Evolutionary conservation across 2,888 invertebrate genomes (phyloP), one percentile per base, ranked within the genome.

Genomic region (Cryptus viduatorius): DNA sequence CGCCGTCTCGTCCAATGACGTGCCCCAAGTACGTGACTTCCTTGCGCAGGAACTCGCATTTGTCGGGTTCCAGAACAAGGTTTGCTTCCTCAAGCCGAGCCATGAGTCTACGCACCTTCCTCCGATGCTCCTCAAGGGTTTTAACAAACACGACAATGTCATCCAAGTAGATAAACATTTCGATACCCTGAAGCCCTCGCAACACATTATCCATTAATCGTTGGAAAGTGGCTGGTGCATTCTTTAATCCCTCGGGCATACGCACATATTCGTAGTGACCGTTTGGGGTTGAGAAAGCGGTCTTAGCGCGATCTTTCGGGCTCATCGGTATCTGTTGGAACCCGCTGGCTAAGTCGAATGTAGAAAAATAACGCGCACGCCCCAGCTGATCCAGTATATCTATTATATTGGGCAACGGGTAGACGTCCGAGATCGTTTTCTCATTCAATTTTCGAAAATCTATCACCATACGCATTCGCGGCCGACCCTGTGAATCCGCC

Each of bases 291-390:
- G 77, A 77, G 24, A 68, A 77, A 1, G 56, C 77, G 3, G 77
- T 77, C 44, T 77, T 68, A 4, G 29, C 16, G 37, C 48, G 53
- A 12, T 77, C 77, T 5, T 64, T 61, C n/a, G 77, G 56, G 24
- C 56, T 67, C 67, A 77, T 77, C 8, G 65, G 67, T 1, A 77
- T 77, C 50, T 77, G 77, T 44, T 77, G 77, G 53, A 67, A 77
- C 4, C 77, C 77, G n/a, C 67, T 67, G 7, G 77, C 67, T 0
- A 77, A 12, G 16, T 77, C 77, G 12, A 77, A 77, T 0, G 64
- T 48, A 14, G 61, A 73, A 16, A 73, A 73, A 44, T 73, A 73
- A 5, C 37, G 19, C 24, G 73, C 16, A 44, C 59, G 59, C 59
- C 73, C 59, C 14, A 73, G 10, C 61, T 53, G 76, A 1, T 76